phyloP scores from a whole-genome alignment of 2,113 vertebrate genomes.

The Elephas maximus region DNA sequence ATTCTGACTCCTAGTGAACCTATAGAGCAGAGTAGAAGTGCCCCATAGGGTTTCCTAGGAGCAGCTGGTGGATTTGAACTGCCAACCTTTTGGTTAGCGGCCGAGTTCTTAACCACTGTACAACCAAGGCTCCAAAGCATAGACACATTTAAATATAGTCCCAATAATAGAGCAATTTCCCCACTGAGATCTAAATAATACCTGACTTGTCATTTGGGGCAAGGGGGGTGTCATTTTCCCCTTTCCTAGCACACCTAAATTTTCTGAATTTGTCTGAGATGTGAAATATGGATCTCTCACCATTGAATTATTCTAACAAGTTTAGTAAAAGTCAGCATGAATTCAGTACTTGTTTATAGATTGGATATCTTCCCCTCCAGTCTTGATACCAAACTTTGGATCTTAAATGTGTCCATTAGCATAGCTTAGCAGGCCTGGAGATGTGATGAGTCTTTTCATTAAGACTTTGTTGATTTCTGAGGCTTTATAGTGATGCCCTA shows the following conservation, averaged over 20 bases:
- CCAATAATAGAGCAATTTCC: neutral
- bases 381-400: neutral
- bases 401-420: neutral
- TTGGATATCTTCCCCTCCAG: neutral
- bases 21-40: neutral
- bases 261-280: neutral
- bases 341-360: neutral
- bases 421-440: neutral
- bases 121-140: too few relatives aligned
- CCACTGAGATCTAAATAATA: neutral
- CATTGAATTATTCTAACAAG: neutral
- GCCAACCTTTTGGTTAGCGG: too few relatives aligned
- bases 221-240: neutral
- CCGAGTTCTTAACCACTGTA: too few relatives aligned
- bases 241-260: neutral
- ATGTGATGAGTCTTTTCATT: neutral
- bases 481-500: neutral
- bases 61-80: too few relatives aligned
- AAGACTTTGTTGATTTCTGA: neutral
- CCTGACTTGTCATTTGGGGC: neutral
- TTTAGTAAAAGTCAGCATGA: neutral
- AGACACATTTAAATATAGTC: too few relatives aligned
- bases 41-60: too few relatives aligned
- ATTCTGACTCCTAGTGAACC: rapidly evolving
- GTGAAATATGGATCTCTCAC: neutral